Evolutionary conservation across 1,140 invertebrate species (phyloP), one percentile per base, ranked within the genome.

Genomic region (Penaeus japonicus): DNA sequence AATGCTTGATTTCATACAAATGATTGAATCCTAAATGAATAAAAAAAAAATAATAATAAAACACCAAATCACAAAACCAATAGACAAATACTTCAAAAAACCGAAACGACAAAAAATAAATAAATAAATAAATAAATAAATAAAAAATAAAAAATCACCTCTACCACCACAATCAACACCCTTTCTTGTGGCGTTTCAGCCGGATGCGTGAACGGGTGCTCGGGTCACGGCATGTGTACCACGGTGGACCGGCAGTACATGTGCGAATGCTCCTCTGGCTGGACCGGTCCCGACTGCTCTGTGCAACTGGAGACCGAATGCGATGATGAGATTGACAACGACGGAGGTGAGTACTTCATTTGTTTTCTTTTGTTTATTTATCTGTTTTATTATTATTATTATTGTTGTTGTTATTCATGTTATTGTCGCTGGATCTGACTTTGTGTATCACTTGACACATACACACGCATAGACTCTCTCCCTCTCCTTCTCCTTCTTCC

Each of bases 311-410:
- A 98, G 93, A 96, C 97, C 92, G 96, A 96, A 89, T 99, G 99
- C 93, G 96, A 95, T 91, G 98, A 99, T 93, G 96, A 96, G 91
- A 94, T 96, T 87, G 99, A 99, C 92, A 99, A 99, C 93, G 98
- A 99, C 93, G 95, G 96, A 93, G 98, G 98, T 99, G 94, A 93
- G 93, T 87, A 81, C 75, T 57, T 17, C 54, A 27, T 1, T 77
- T 24, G 4, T 30, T 32, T 77, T n/a, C 15, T 47, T 35, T 47
- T 18, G 4, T 47, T 20, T 78, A 39, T 78, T 78, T 78, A 17
- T 1, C 24, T 53, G 20, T 47, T 47, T n/a, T n/a, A n/a, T n/a
- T n/a, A n/a, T n/a, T n/a, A n/a, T n/a, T n/a, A n/a, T n/a, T n/a
- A n/a, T n/a, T n/a, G n/a, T n/a, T n/a, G n/a, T n/a, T n/a, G n/a